phyloP scores from a whole-genome alignment of 2,888 invertebrate species.

The Melanostoma scalare region DNA sequence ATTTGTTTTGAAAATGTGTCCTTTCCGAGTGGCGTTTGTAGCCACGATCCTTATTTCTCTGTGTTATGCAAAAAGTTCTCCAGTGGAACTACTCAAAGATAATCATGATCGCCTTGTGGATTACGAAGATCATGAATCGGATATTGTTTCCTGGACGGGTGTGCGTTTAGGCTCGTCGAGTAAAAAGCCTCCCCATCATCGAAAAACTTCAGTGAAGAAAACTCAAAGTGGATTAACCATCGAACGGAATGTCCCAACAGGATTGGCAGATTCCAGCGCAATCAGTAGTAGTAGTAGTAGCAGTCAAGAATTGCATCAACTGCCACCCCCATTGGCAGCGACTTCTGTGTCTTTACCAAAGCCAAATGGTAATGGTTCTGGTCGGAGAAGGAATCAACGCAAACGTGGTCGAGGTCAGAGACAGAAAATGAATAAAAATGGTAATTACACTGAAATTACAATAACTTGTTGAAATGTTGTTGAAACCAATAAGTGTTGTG shows the following conservation, averaged over 20 bases:
- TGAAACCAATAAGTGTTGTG: neutral
- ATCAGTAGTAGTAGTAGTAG: constrained; percentile 10
- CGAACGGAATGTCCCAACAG: constrained; percentile 59
- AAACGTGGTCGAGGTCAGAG: constrained; percentile 73
- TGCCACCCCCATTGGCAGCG: constrained; percentile 53
- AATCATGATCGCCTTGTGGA: constrained; percentile 56
- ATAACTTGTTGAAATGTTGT: constrained; percentile 33
- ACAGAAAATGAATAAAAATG: constrained; percentile 74
- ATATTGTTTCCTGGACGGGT: constrained; percentile 59
- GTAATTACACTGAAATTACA: constrained; percentile 59
- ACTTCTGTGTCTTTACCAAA: constrained; percentile 37
- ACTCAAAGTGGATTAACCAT: constrained; percentile 71
- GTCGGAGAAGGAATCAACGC: constrained; percentile 55
- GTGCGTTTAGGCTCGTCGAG: constrained; percentile 23
- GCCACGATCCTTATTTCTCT: constrained; percentile 49
- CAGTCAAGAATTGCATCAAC: constrained; percentile 41
- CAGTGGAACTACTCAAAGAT: constrained; percentile 42
- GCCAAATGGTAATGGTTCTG: constrained; percentile 5
- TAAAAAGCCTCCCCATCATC: constrained; percentile 40
- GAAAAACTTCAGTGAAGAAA: constrained; percentile 61
- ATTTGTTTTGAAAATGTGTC: constrained; percentile 47
- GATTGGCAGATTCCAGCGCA: constrained; percentile 8
- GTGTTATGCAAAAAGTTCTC: constrained; percentile 53
- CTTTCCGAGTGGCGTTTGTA: constrained; percentile 58
- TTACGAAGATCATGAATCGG: constrained; percentile 52